Percentiles rank a stretch among this genome's conserved stretches.
phyloP scores from a whole-genome alignment of 2,113 vertebrate genomes.

The Thamnophis sirtalis region DNA sequence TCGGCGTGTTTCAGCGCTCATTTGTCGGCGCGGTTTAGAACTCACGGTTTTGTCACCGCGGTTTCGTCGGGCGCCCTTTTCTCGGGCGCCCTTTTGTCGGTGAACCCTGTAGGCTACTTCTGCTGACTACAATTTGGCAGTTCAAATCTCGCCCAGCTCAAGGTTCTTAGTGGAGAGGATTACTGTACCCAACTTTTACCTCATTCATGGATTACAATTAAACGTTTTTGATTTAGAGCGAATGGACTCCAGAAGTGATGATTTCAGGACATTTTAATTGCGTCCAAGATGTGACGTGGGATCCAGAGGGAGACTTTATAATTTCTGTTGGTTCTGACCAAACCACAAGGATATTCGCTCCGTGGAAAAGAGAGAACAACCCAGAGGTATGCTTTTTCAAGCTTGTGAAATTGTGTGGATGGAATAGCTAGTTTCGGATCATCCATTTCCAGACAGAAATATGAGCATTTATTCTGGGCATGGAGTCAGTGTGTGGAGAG shows the following conservation, averaged over 20 bases:
- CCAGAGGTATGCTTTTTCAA: slow-evolving; percentile 68
- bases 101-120: too few relatives aligned
- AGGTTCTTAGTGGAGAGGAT: not conserved
- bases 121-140: too few relatives aligned
- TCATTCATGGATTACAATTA: not conserved
- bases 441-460: not conserved
- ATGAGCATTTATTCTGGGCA: not conserved
- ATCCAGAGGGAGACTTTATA: slow-evolving; percentile 92
- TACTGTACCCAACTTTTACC: not conserved
- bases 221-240: slow-evolving; percentile 64
- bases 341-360: slow-evolving; percentile 89
- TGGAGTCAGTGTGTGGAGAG: not conserved
- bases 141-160: too few relatives aligned
- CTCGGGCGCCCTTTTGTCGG: too few relatives aligned
- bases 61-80: too few relatives aligned
- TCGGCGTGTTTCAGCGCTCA: too few relatives aligned
- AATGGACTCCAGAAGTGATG: slow-evolving; percentile 86
- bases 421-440: not conserved
- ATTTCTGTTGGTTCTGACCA: slow-evolving; percentile 91
- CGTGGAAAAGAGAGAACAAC: slow-evolving; percentile 79
- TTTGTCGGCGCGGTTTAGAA: too few relatives aligned
- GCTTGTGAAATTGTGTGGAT: not conserved
- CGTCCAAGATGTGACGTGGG: slow-evolving; percentile 91
- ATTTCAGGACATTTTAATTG: slow-evolving; percentile 91
- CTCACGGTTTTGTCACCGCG: too few relatives aligned